Conservation (phyloP, 2,113 vertebrate species). For the Channa maculata region DNA sequence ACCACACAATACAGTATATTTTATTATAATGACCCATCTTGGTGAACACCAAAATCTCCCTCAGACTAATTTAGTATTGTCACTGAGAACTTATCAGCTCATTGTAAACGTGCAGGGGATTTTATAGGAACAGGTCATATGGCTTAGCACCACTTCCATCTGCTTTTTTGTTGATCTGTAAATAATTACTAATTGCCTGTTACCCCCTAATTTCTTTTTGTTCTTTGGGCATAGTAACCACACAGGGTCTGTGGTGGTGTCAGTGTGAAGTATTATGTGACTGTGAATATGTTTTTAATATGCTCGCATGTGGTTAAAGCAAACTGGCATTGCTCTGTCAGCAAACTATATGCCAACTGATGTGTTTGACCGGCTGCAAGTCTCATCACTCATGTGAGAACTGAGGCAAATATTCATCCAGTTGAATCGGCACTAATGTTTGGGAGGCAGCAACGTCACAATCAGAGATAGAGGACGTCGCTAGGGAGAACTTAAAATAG, state of each 20-base stretch:
- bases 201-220: constrained; percentile 27
- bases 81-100: not conserved
- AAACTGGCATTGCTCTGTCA: constrained; percentile 40
- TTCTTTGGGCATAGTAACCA: constrained; percentile 2
- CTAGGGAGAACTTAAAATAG: constrained; percentile 61
- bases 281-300: constrained; percentile 13
- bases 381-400: constrained; percentile 33
- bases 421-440: constrained; percentile 63
- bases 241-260: constrained; percentile 38
- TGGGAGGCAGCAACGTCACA: constrained; percentile 23
- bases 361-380: constrained; percentile 49
- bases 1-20: too few relatives aligned
- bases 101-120: not conserved
- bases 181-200: constrained; percentile 52
- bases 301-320: not conserved
- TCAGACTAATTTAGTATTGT: too few relatives aligned
- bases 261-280: constrained; percentile 1
- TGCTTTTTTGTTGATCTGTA: constrained; percentile 38
- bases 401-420: constrained; percentile 39
- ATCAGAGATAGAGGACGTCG: constrained; percentile 22
- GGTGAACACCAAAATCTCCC: too few relatives aligned
- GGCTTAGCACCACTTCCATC: constrained; percentile 21
- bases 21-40: too few relatives aligned
- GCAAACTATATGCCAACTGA: constrained; percentile 29
- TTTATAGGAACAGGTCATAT: too few relatives aligned